A percentile compares a stretch with the other conserved stretches of the same genome.
Conservation (phyloP, 2,888 invertebrate genomes). For the Drosophila differens region DNA sequence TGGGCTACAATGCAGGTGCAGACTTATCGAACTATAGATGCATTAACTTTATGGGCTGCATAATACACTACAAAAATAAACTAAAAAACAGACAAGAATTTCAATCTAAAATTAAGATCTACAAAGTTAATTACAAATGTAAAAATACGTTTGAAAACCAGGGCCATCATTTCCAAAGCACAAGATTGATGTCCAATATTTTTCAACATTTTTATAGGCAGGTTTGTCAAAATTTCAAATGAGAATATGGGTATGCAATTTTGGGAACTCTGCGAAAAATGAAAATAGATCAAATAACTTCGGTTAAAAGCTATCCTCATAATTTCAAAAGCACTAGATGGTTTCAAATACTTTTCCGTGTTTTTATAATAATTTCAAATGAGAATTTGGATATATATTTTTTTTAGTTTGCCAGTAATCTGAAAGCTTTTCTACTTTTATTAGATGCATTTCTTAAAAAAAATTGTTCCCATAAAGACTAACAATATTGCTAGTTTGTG, state of each 20-base stretch:
- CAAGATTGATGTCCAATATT: not conserved
- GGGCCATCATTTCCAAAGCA: not conserved
- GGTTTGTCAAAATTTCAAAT: not conserved
- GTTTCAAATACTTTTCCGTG: not conserved
- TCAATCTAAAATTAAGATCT: not conserved
- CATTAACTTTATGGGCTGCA: conserved; percentile 22
- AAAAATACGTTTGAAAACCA: not conserved
- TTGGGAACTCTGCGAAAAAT: not conserved
- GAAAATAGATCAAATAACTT: not conserved
- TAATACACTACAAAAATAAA: not conserved
- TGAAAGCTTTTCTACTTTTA: not conserved
- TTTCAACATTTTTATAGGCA: too few relatives aligned
- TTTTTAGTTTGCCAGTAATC: not conserved
- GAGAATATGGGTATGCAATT: not conserved
- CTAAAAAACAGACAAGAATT: not conserved
- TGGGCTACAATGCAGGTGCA: conserved; percentile 37
- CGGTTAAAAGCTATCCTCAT: too few relatives aligned
- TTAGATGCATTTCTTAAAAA: not conserved
- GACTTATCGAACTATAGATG: conserved; percentile 7
- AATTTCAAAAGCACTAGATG: not conserved
- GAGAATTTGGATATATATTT: not conserved
- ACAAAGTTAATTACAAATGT: not conserved
- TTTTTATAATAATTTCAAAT: not conserved
- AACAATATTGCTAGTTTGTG: not conserved
- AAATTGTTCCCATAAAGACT: not conserved